Evolutionary conservation across 2,888 invertebrate species (phyloP).

Genomic region (Smittia sp.): DNA sequence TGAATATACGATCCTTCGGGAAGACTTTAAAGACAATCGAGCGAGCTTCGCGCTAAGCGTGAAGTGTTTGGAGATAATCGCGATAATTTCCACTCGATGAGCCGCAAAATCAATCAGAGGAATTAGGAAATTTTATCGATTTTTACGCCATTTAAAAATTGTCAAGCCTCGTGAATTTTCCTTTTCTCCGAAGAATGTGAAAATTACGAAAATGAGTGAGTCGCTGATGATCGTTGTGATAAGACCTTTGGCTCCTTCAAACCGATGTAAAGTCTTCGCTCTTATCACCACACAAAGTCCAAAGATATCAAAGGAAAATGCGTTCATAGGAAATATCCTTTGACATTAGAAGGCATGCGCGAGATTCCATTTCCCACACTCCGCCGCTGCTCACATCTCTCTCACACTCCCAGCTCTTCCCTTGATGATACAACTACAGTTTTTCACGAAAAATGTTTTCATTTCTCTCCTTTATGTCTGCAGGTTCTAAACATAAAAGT

Average conservation of each 20-base stretch:
- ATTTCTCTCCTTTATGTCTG: slow-evolving; percentile 8
- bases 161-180: not conserved
- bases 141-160: slow-evolving; percentile 24
- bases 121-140: slow-evolving; percentile 22
- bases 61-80: not conserved
- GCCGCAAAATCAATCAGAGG: not conserved
- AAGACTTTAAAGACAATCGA: not conserved
- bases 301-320: not conserved
- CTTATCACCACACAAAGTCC: not conserved
- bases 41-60: not conserved
- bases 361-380: slow-evolving; percentile 3
- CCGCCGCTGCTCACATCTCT: slow-evolving; percentile 1
- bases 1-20: not conserved
- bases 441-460: slow-evolving; percentile 5
- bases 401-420: slow-evolving; percentile 9
- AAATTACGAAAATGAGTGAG: not conserved
- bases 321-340: not conserved
- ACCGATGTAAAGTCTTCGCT: no score
- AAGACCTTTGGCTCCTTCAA: not conserved
- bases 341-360: not conserved
- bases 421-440: slow-evolving; percentile 20
- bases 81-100: not conserved
- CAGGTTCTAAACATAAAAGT: not conserved
- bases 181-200: not conserved
- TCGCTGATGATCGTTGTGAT: not conserved